These are phyloP conservation scores for Merops nubicus DNA, from an alignment of 2,113 vertebrate genomes.

Conservation along the genomic window DNA sequence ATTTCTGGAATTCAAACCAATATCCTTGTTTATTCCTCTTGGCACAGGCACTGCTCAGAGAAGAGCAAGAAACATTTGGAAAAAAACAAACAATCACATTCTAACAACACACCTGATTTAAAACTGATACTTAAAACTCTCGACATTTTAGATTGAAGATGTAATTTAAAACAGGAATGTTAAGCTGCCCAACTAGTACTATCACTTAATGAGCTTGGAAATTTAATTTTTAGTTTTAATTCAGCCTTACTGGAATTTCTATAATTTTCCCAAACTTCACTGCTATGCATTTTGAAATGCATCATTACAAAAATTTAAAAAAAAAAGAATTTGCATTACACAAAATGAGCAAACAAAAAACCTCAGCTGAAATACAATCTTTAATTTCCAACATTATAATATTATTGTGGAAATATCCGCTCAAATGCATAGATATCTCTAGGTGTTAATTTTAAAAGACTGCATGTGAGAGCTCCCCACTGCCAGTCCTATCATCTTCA, in stretches of 20 bases:
- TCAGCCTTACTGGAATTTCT: background rate
- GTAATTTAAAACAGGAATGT: background rate
- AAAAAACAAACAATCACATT: background rate
- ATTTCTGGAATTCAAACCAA: conserved; percentile 32
- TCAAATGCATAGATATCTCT: background rate
- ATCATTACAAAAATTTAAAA: background rate
- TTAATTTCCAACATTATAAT: background rate
- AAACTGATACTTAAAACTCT: background rate
- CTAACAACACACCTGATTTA: background rate
- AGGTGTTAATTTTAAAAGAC: background rate
- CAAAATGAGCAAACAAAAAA: background rate
- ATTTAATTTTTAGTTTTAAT: background rate
- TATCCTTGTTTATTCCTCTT: conserved; percentile 14
- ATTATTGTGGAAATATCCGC: background rate
- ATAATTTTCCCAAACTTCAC: background rate
- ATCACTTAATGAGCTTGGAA: background rate
- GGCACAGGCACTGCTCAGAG: background rate
- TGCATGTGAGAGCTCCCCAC: background rate
- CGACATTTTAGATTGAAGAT: background rate
- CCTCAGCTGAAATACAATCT: background rate
- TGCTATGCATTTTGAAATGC: background rate
- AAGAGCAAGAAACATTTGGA: background rate
- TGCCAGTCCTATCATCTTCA: background rate
- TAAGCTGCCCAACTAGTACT: background rate
- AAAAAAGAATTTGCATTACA: background rate